Evolutionary conservation across 2,888 invertebrate species (phyloP).

Genomic region (Limnephilus auricula): DNA sequence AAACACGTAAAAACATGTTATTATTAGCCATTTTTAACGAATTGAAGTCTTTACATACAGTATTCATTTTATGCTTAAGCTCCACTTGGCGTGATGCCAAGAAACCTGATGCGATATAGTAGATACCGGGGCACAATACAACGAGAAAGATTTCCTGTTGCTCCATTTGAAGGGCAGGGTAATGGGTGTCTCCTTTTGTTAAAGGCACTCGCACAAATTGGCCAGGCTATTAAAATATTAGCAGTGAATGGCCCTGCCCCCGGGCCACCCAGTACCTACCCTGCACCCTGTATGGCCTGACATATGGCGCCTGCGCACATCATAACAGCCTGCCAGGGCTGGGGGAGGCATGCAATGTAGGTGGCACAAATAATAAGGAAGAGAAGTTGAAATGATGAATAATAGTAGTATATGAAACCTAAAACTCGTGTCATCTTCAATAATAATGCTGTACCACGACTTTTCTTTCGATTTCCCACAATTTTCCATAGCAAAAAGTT

Average conservation of each 20-base stretch:
- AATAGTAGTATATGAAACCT: too few relatives aligned
- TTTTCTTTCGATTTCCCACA: too few relatives aligned
- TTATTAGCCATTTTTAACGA: background rate
- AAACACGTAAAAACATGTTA: background rate
- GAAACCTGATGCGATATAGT: background rate
- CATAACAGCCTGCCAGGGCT: background rate
- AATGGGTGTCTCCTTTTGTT: slow-evolving; percentile 48
- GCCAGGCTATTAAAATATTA: slow-evolving; percentile 46
- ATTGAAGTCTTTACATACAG: background rate
- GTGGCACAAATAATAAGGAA: background rate
- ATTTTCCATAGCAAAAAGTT: too few relatives aligned
- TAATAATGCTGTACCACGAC: too few relatives aligned
- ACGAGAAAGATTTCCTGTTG: slow-evolving; percentile 46
- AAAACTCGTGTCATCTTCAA: too few relatives aligned
- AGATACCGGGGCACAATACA: background rate
- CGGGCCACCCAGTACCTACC: slow-evolving; percentile 29
- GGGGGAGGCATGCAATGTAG: background rate
- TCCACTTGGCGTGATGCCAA: background rate
- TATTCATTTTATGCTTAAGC: background rate
- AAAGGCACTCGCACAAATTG: slow-evolving; percentile 48
- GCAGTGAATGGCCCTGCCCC: slow-evolving; percentile 43
- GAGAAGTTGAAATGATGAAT: too few relatives aligned
- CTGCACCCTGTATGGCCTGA: slow-evolving; percentile 23
- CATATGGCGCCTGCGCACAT: slow-evolving; percentile 54
- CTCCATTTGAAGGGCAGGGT: slow-evolving; percentile 39